Percentiles rank a stretch among this genome's conserved stretches.
These are phyloP conservation scores for Cassiopea xamachana DNA, from an alignment of 30 jellyfish, hydroid and myxozoan species.

Conservation along the genomic window DNA sequence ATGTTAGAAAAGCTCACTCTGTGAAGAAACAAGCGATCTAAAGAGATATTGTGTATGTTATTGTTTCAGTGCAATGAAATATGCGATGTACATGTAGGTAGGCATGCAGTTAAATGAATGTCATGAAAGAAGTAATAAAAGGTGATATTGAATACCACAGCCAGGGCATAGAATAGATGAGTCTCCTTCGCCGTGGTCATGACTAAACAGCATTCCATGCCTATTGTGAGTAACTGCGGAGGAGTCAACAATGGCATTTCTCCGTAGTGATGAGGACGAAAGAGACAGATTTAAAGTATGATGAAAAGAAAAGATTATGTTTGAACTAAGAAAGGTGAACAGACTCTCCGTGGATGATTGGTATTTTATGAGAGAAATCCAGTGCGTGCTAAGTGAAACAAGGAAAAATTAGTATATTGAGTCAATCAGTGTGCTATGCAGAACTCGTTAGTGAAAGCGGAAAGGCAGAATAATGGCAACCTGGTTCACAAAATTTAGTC, in stretches of 20 bases:
- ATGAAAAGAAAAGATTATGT: background rate
- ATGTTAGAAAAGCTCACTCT: no score
- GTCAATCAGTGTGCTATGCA: background rate
- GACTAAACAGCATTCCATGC: background rate
- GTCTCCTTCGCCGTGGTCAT: no score
- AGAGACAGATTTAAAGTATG: background rate
- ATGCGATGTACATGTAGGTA: no score
- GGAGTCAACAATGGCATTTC: constrained; percentile 21
- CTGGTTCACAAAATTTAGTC: background rate
- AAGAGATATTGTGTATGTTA: no score
- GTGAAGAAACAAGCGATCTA: no score
- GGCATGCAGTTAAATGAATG: no score
- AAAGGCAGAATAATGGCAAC: background rate
- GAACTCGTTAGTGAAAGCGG: background rate
- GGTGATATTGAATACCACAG: no score
- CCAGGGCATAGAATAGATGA: no score
- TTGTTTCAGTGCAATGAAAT: no score
- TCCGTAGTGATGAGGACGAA: constrained; percentile 19
- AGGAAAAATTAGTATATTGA: background rate
- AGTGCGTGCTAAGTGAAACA: background rate
- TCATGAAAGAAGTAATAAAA: no score
- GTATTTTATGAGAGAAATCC: background rate
- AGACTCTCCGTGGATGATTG: background rate
- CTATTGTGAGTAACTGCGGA: constrained; percentile 25
- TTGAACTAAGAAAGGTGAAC: background rate